Conservation (phyloP, 2,888 invertebrate genomes). For the Lissonota sp. region DNA sequence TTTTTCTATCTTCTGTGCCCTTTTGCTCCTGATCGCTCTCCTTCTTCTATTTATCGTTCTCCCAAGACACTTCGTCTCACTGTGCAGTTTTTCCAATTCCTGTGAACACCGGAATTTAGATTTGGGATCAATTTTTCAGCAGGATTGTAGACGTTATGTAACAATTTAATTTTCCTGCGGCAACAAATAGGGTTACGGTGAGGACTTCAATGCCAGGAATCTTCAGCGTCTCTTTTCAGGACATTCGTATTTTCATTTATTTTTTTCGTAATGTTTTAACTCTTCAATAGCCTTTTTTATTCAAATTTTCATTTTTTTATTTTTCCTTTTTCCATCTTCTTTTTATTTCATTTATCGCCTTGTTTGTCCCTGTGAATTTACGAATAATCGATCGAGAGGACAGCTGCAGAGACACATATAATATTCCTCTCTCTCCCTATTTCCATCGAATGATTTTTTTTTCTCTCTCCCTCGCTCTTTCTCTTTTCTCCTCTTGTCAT, state of each 20-base stretch:
- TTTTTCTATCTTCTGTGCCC: conserved; percentile 50
- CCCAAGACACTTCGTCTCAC: conserved; percentile 33
- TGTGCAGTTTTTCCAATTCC: neutral
- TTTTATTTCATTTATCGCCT: conserved; percentile 49
- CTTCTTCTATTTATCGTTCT: conserved; percentile 35
- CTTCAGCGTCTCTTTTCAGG: too few relatives aligned
- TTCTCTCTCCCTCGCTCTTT: conserved; percentile 46
- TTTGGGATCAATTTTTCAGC: too few relatives aligned
- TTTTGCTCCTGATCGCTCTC: conserved; percentile 47
- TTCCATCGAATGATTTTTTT: conserved; percentile 27
- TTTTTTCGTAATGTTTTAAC: too few relatives aligned
- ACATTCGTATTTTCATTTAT: too few relatives aligned
- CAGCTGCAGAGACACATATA: conserved; percentile 51
- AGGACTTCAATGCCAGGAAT: too few relatives aligned
- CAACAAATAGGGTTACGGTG: too few relatives aligned
- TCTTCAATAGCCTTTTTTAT: too few relatives aligned
- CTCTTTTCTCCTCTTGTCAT: conserved; percentile 67
- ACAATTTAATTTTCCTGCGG: too few relatives aligned
- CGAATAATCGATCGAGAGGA: conserved; percentile 66
- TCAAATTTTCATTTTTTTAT: neutral
- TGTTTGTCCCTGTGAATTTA: conserved; percentile 50
- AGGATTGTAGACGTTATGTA: too few relatives aligned
- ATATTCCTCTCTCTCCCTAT: conserved; percentile 38
- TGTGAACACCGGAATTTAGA: too few relatives aligned
- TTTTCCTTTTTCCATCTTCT: conserved; percentile 44